Evolutionary conservation across 2,888 invertebrate species (phyloP).

Genomic region (Standfussiana lucernea): DNA sequence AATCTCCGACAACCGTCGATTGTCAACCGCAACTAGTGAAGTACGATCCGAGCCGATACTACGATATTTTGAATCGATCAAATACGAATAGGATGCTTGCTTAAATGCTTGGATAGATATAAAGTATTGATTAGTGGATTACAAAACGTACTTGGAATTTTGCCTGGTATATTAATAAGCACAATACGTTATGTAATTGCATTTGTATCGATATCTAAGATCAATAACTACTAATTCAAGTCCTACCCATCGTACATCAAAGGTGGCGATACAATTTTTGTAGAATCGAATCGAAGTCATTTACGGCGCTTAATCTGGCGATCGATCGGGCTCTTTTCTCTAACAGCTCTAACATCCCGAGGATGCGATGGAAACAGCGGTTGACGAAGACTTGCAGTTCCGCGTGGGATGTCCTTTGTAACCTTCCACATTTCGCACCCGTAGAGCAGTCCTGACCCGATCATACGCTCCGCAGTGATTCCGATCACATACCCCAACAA

Average conservation of each 20-base stretch:
- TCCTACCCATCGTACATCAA: not conserved
- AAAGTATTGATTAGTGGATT: not conserved
- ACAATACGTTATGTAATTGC: not conserved
- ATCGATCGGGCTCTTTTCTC: not conserved
- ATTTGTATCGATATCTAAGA: not conserved
- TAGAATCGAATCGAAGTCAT: not conserved
- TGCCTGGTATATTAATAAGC: not conserved
- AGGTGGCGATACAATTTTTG: not conserved
- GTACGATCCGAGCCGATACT: not conserved
- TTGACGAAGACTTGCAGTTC: not conserved
- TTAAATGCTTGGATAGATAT: not conserved
- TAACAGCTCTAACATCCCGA: not conserved
- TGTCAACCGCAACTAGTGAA: constrained; percentile 19
- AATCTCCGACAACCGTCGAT: constrained; percentile 27
- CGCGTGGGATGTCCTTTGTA: not conserved
- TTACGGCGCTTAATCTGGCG: no score
- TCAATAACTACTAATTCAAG: not conserved
- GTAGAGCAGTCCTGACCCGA: not conserved
- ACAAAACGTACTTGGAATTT: not conserved
- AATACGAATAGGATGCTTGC: no score
- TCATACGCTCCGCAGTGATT: not conserved
- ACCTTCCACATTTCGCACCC: not conserved
- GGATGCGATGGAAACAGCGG: not conserved
- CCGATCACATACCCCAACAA: not conserved
- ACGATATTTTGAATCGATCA: not conserved